Evolutionary conservation across 2,113 vertebrate genomes (phyloP).

Genomic region (Polypterus senegalus): DNA sequence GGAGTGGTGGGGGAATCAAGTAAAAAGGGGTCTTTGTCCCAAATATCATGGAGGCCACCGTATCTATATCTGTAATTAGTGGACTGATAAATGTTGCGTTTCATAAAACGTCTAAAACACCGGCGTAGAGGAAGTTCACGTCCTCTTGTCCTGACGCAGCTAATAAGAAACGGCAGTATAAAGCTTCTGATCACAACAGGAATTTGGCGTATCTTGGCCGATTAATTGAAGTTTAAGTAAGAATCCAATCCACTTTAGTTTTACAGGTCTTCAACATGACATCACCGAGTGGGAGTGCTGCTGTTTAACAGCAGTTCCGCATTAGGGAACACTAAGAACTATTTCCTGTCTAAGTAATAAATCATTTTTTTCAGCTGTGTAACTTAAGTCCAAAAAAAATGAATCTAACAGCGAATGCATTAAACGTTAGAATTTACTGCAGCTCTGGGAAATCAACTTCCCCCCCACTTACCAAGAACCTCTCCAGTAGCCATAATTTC

Average conservation of each 20-base stretch:
- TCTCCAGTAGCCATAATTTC: conserved; percentile 92
- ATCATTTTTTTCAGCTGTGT: conserved; percentile 2
- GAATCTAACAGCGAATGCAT: conserved; percentile 6
- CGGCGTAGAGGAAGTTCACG: too few relatives aligned
- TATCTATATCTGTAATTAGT: too few relatives aligned
- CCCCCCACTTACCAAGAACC: conserved; percentile 76
- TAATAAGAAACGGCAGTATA: too few relatives aligned
- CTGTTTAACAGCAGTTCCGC: conserved; percentile 26
- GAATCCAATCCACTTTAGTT: conserved; percentile 23
- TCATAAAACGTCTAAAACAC: too few relatives aligned
- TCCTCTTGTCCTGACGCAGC: too few relatives aligned
- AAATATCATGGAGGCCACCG: too few relatives aligned
- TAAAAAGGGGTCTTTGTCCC: too few relatives aligned
- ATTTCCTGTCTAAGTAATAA: conserved; percentile 18
- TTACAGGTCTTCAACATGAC: conserved; percentile 22
- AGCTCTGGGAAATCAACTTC: not conserved
- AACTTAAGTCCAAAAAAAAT: not conserved
- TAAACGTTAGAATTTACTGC: conserved; percentile 4
- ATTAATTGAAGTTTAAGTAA: not conserved
- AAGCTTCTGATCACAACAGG: too few relatives aligned
- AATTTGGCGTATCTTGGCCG: too few relatives aligned
- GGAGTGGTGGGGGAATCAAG: too few relatives aligned
- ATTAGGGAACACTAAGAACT: conserved; percentile 20
- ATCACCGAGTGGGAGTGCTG: conserved; percentile 20
- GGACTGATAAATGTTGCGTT: too few relatives aligned